phyloP scores from a whole-genome alignment of 2,797 vertebrate genomes.

The Hyperoplus lanceolatus region DNA sequence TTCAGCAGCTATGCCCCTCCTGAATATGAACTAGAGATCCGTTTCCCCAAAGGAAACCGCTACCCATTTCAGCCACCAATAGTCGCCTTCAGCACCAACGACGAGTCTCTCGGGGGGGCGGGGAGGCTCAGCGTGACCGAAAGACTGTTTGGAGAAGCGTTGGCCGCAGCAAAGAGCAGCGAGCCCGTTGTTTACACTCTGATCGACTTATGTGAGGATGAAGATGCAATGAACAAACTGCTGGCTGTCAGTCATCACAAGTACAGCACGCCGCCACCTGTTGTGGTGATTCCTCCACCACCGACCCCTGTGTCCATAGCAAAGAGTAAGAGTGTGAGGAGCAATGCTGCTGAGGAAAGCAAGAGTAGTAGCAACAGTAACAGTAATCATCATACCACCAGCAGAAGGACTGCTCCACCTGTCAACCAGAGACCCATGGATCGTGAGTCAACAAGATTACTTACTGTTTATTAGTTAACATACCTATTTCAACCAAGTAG shows the following conservation, averaged over 20 bases:
- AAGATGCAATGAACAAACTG: constrained; percentile 85
- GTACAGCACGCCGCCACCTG: constrained; percentile 88
- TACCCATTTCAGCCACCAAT: constrained; percentile 95
- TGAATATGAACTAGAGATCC: constrained; percentile 93
- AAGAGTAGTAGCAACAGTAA: constrained; percentile 46
- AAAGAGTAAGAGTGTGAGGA: constrained; percentile 76
- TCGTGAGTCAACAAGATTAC: constrained; percentile 63
- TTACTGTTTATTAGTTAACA: background rate
- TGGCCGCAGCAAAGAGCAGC: constrained; percentile 86
- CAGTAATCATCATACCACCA: constrained; percentile 42
- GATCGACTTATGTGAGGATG: constrained; percentile 92
- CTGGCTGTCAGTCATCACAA: constrained; percentile 89
- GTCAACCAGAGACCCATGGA: constrained; percentile 54
- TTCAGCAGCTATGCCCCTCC: constrained; percentile 81
- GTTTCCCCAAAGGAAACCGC: constrained; percentile 92
- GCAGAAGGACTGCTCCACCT: constrained; percentile 41
- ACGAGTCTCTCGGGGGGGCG: constrained; percentile 88
- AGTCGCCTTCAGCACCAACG: constrained; percentile 93
- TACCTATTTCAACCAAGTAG: background rate
- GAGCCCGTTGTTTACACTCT: constrained; percentile 94
- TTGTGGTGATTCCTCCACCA: constrained; percentile 59
- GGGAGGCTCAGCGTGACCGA: constrained; percentile 92
- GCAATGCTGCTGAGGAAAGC: constrained; percentile 57
- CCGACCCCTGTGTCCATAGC: constrained; percentile 14
- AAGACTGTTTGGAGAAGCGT: constrained; percentile 90